phyloP scores from a whole-genome alignment of 2,797 vertebrate genomes.

The Clangula hyemalis region DNA sequence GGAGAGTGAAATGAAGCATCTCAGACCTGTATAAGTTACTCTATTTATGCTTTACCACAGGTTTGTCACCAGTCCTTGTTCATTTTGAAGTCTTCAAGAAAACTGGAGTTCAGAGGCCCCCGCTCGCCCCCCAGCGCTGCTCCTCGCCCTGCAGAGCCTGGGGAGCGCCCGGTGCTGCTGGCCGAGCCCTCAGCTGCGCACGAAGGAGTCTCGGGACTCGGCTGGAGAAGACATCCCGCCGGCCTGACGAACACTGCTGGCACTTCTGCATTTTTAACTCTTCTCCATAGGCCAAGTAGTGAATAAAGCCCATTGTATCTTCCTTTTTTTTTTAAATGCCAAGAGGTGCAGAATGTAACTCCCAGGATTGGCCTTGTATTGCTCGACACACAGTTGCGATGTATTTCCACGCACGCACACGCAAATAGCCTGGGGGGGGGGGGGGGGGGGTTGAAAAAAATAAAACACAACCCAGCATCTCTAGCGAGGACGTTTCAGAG shows the following conservation, averaged over 20 bases:
- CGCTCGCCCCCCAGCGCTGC: constrained; percentile 14
- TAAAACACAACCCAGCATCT: constrained; percentile 44
- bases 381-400: constrained; percentile 65
- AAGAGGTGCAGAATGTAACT: constrained; percentile 24
- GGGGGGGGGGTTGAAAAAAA: not conserved
- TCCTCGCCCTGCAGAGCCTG: not conserved
- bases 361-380: constrained; percentile 68
- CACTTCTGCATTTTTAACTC: not conserved
- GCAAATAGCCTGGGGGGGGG: not conserved
- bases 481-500: constrained; percentile 72
- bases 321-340: not conserved
- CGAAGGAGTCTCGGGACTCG: not conserved
- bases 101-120: not conserved
- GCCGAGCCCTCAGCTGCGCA: not conserved
- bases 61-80: constrained; percentile 54
- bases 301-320: not conserved
- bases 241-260: not conserved
- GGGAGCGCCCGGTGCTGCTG: fast-evolving
- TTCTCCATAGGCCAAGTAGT: not conserved
- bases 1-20: constrained; percentile 60
- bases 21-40: constrained; percentile 55
- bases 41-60: constrained; percentile 61
- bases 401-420: constrained; percentile 49
- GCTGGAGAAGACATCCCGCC: not conserved
- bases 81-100: constrained; percentile 12